Base-by-base conservation (phyloP, 2,113 vertebrate species). In the Pluvialis apricaria region DNA sequence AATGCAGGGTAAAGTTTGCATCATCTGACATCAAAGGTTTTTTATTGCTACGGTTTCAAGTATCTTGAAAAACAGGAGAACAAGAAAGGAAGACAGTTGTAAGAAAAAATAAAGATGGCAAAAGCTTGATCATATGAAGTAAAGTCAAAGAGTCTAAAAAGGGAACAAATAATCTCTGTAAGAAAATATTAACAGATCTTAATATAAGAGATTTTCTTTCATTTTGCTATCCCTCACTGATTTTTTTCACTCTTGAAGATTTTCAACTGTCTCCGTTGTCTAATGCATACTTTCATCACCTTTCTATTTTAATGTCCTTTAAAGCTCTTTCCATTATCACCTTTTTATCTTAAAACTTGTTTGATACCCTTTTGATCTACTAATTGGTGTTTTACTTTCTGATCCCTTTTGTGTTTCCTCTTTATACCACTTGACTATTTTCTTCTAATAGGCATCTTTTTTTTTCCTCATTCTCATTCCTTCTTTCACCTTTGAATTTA, bases 281-380 rank as follows among this genome's bases (percentile, higher is more conserved):
- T 92, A 55, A 73, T 87, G 20, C n/a, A 82, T 47, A 45, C 29
- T 93, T 96, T 89, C 40, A 80, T 88, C 28, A 79, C 47, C 5
- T 86, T 77, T 70, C 21, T 87, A 20, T 88, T 96, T 88, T 69
- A 54, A 80, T 88, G 57, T 54, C 44, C 15, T 79, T 93, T 95
- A 82, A 89, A 88, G 47, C 65, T 94, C 60, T 32, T 92, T 91
- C 72, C 40, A 80, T 76, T 88, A 47, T 78, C 47, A 54, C 34
- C 40, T 11, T 90, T 79, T 90, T 91, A 82, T 95, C 93, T 93
- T 82, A 72, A 82, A 94, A 78, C 13, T 82, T 93, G 17, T 34
- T 95, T 91, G 69, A 87, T 88, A 95, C 1, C 19, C 36, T 82
- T 93, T 94, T 91, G 85, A 89, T 94, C 78, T 91, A 47, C 42